Base-by-base conservation (phyloP, 2,888 invertebrate species). In the Agonum fuliginosum region DNA sequence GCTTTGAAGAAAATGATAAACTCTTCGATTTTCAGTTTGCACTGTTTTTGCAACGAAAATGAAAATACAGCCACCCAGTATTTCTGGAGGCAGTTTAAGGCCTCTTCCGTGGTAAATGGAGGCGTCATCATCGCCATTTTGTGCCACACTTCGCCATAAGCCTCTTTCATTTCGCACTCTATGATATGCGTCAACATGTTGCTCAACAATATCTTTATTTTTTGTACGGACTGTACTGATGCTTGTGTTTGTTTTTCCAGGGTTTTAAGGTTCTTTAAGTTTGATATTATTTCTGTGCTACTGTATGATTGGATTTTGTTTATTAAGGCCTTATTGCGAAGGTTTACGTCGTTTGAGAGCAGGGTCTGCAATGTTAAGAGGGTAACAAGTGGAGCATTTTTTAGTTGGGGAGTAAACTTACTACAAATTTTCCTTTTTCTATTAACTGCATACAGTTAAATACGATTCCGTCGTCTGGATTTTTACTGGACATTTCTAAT, bases 381-480 rank as follows among this genome's bases (percentile, higher is more conserved):
- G n/a, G n/a, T 24, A 58, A 58, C 3, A 48, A 1, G 17, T 1
- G 2, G 12, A 48, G 17, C 3, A 17, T 48, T 20, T 17, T 6
- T 6, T 48, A 17, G 19, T 8, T 19, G 2, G 17, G 12, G 1
- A 1, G 4, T 41, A 43, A 3, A 83, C 86, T 86, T 83, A 90
- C 90, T 85, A 90, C 89, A 83, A 87, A 86, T 79, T 87, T 87
- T 6, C 88, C 88, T 62, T 88, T 85, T 80, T 89, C 88, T 0
- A 85, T 83, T 73, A 89, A 88, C 81, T 91, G 91, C 14, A 91
- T 81, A 77, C 90, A 89, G 80, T 90, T 90, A 80, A 90, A 89
- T 0, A 91, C 83, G 46, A 91, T 91, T 82, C 90, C 90, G 81
- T 91, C 91, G 78, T 91, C 91, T 0, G 90, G 89, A 24, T 87